Base-by-base conservation (phyloP, 2,797 vertebrate genomes). In the Anguilla anguilla region DNA sequence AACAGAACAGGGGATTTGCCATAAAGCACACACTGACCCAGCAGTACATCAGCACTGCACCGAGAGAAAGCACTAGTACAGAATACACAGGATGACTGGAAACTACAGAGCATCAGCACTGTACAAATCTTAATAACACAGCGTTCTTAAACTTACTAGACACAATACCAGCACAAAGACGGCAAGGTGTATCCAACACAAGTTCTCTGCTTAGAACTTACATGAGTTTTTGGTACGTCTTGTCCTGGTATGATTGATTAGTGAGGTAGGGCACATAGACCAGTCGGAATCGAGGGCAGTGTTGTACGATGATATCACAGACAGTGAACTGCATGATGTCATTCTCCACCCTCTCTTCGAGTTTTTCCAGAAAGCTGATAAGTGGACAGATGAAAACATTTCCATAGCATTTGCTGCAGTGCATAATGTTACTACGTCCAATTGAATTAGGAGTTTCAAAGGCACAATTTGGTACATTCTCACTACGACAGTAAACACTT, bases 211-310 rank as follows among this genome's bases (percentile, higher is more conserved):
- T 77, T 28, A 31, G 31, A 87, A 87, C 98, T 98, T 92, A 99
- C 98, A 98, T 96, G 87, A 99, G 96, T 89, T 95, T 96, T 91
- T 98, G 97, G 94, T 98, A 99, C 84, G 98, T 99, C 88, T 97
- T 96, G 17, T 99, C 98, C 94, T 99, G 99, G 74, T 99, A 99
- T 0, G 97, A 98, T 94, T 99, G 99, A 94, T 99, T 99, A 93
- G 98, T 99, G 91, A 99, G 98, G 3, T 99, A 99, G 0, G 98
- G 98, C 85, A 99, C 96, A 86, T 99, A 99, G 74, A 99, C 98
- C 86, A 95, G 94, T 91, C 93, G 97, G 95, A 99, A 99, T 89
- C 95, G 94, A 0, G 96, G 93, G 55, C 97, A 97, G 0, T 99
- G 97, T 39, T 92, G 96, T 88, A 96, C 94, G 57, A 99, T 97